phyloP scores from a whole-genome alignment of 1,140 invertebrate genomes.

The Bombus pyrosoma region DNA sequence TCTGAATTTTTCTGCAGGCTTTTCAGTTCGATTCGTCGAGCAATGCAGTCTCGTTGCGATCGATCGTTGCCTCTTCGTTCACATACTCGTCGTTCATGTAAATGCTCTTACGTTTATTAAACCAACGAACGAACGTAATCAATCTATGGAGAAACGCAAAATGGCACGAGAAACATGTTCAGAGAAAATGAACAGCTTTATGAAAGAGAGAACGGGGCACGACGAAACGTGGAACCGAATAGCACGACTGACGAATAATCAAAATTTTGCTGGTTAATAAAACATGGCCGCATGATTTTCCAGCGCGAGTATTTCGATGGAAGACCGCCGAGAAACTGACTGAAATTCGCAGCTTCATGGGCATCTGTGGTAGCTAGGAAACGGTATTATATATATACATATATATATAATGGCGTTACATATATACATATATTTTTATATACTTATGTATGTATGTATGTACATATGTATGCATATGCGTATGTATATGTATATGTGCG shows the following conservation, averaged over 20 bases:
- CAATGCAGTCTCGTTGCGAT: neutral
- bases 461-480: neutral
- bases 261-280: constrained; percentile 19
- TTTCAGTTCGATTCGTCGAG: no score
- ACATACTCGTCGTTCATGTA: neutral
- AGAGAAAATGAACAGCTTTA: neutral
- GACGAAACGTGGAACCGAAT: neutral
- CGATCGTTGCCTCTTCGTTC: neutral
- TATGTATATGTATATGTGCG: no score
- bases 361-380: constrained; percentile 60
- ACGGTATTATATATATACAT: constrained; percentile 32
- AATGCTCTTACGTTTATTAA: constrained; percentile 21
- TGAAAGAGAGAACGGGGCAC: neutral
- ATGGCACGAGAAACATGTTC: neutral
- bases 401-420: neutral
- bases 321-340: constrained; percentile 68
- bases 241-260: neutral
- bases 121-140: constrained; percentile 30
- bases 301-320: constrained; percentile 63
- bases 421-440: no score
- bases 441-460: neutral
- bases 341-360: constrained; percentile 65
- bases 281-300: constrained; percentile 34
- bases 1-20: neutral
- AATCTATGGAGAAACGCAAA: neutral